A percentile compares a stretch with the other conserved stretches of the same genome.
Conservation (phyloP, 2,113 vertebrate genomes). For the Scomber japonicus region DNA sequence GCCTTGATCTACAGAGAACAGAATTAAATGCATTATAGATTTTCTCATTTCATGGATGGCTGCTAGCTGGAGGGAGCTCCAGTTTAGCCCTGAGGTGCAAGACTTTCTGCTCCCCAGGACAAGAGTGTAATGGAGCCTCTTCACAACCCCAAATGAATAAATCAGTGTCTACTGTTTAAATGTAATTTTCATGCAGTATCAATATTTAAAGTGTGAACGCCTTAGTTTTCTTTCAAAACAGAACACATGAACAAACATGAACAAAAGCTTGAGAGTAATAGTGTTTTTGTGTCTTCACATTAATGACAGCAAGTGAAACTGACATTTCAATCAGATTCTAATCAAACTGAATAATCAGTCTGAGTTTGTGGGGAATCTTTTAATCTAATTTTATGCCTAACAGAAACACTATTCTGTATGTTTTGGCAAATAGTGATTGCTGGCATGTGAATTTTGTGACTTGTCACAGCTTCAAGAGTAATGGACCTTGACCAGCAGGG, state of each 20-base stretch:
- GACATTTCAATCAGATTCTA: not conserved
- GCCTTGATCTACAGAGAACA: conserved; percentile 71
- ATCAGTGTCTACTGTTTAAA: conserved; percentile 18
- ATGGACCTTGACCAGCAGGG: not conserved
- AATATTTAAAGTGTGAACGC: not conserved
- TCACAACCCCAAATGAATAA: conserved; percentile 41
- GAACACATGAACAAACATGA: not conserved
- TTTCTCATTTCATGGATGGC: conserved; percentile 83
- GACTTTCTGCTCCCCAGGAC: conserved; percentile 23
- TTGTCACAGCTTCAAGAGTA: not conserved
- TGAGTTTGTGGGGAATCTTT: not conserved
- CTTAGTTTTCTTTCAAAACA: conserved; percentile 1
- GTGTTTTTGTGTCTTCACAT: not conserved
- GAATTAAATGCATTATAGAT: conserved; percentile 82
- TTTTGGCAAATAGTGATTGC: not conserved
- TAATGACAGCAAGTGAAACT: not conserved
- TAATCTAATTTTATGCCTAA: not conserved
- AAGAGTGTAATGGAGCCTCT: conserved; percentile 43
- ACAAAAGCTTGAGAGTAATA: not conserved
- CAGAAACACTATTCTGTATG: not conserved
- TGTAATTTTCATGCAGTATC: conserved; percentile 9
- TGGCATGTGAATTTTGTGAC: not conserved
- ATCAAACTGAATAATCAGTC: not conserved
- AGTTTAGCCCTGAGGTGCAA: conserved; percentile 46
- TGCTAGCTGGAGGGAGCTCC: conserved; percentile 67